Conservation (phyloP, 2,888 invertebrate species). For the Boloria euphrosyne region DNA sequence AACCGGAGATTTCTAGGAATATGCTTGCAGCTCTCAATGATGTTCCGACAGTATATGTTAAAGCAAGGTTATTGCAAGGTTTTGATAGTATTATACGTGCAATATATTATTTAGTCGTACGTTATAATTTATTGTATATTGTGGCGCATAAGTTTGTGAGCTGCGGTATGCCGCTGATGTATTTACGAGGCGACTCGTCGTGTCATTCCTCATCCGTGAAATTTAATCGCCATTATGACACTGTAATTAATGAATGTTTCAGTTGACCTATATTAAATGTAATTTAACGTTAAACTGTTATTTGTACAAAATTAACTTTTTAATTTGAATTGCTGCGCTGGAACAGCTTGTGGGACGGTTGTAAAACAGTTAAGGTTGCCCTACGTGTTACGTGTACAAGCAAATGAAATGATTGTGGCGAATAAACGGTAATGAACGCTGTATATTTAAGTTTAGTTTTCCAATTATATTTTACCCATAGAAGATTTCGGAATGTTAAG, state of each 20-base stretch:
- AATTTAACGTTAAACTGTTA: conserved; percentile 43
- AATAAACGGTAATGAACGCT: too few relatives aligned
- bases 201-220: conserved; percentile 59
- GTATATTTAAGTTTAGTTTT: too few relatives aligned
- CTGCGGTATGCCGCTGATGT: conserved; percentile 63
- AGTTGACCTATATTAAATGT: conserved; percentile 47
- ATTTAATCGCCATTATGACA: conserved; percentile 68
- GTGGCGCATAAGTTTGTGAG: conserved; percentile 43
- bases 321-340: conserved; percentile 25
- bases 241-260: conserved; percentile 62
- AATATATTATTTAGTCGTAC: conserved; percentile 29
- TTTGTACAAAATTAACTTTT: conserved; percentile 30
- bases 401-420: background rate
- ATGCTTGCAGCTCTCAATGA: too few relatives aligned
- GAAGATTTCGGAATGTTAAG: too few relatives aligned
- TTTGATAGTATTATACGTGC: conserved; percentile 2
- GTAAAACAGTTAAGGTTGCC: background rate
- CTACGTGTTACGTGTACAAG: background rate
- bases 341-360: conserved; percentile 1
- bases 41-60: too few relatives aligned
- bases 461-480: too few relatives aligned
- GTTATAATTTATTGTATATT: conserved; percentile 38
- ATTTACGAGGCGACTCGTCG: conserved; percentile 64
- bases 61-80: background rate
- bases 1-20: too few relatives aligned